These are phyloP conservation scores for Drosophila emarginata DNA, from an alignment of 2,888 invertebrate species.

Conservation along the genomic window DNA sequence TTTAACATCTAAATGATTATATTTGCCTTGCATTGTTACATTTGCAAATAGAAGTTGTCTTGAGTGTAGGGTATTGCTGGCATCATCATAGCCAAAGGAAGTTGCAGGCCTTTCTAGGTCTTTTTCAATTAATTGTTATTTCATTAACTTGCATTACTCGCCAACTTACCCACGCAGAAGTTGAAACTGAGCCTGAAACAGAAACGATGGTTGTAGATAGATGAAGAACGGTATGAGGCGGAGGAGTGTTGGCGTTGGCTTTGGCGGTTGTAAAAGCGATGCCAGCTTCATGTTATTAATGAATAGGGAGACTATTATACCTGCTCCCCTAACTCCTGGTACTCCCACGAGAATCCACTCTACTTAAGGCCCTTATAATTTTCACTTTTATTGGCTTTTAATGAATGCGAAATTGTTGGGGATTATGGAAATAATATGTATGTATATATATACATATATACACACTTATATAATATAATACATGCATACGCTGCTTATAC, in stretches of 20 bases:
- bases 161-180: conserved; percentile 49
- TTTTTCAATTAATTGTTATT: conserved; percentile 67
- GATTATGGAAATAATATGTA: conserved; percentile 52
- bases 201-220: neutral
- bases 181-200: neutral
- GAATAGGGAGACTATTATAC: conserved; percentile 42
- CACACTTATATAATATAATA: neutral
- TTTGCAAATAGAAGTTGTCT: neutral
- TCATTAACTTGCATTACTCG: conserved; percentile 66
- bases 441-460: conserved; percentile 26
- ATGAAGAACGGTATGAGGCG: neutral
- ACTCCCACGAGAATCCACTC: conserved; percentile 3
- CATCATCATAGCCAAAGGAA: neutral
- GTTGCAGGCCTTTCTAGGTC: conserved; percentile 15
- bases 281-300: conserved; percentile 37
- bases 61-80: neutral
- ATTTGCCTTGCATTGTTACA: too few relatives aligned
- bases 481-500: neutral
- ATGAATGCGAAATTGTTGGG: conserved; percentile 64
- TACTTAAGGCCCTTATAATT: conserved; percentile 41
- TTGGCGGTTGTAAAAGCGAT: neutral
- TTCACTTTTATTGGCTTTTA: conserved; percentile 66
- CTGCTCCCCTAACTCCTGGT: conserved; percentile 26
- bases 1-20: too few relatives aligned
- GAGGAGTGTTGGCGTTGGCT: neutral